Evolutionary conservation across 2,888 invertebrate genomes (phyloP).

Genomic region (Pandemis corylana): DNA sequence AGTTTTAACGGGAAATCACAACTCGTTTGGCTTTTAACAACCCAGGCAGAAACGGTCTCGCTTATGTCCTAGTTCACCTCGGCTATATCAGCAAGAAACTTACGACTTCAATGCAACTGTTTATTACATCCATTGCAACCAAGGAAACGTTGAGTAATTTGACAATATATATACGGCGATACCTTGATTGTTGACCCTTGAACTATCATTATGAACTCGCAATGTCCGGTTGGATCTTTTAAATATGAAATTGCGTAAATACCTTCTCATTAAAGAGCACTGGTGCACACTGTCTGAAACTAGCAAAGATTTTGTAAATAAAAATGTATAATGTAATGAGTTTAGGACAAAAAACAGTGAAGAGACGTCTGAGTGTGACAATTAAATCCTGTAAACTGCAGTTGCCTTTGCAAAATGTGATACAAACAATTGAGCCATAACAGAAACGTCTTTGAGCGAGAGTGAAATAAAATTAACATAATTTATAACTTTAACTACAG

Average conservation of each 20-base stretch:
- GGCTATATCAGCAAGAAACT: slow-evolving; percentile 6
- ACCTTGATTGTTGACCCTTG: not conserved
- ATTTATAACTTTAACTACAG: no score
- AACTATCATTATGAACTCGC: not conserved
- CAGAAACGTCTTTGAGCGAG: no score
- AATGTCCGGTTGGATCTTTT: not conserved
- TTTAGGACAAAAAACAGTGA: no score
- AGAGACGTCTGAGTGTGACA: no score
- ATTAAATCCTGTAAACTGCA: no score
- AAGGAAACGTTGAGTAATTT: slow-evolving; percentile 22
- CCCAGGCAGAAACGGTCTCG: slow-evolving; percentile 26
- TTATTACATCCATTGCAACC: slow-evolving; percentile 14
- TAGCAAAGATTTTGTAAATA: not conserved
- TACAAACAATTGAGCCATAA: no score
- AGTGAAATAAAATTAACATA: no score
- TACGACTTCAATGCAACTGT: not conserved
- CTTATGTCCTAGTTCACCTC: slow-evolving; percentile 34
- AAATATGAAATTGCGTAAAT: not conserved
- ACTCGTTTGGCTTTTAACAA: slow-evolving; percentile 32
- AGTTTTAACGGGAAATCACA: slow-evolving; percentile 34
- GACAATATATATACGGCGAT: not conserved
- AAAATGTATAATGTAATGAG: no score
- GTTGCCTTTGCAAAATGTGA: no score
- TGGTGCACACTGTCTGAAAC: not conserved
- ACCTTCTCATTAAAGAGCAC: no score